phyloP scores from a whole-genome alignment of 2,888 invertebrate genomes.

The Cosmorhoe ocellata region DNA sequence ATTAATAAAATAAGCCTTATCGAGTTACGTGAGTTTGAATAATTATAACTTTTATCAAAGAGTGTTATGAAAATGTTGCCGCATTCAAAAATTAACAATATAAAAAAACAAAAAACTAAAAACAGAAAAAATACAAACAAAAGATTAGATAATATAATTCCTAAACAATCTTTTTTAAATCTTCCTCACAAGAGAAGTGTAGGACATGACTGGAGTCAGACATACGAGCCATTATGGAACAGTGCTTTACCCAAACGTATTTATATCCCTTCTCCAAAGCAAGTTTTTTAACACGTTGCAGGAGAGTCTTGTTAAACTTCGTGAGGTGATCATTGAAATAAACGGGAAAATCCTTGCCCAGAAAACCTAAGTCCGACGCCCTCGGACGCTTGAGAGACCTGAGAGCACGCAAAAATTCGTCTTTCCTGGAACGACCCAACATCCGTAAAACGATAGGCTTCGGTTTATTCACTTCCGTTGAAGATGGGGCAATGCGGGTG shows the following conservation, averaged over 20 bases:
- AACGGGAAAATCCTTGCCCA: background rate
- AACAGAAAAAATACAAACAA: no score
- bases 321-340: constrained; percentile 1
- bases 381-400: background rate
- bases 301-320: background rate
- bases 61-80: no score
- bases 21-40: no score
- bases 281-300: background rate
- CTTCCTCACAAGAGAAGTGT: background rate
- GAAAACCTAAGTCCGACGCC: background rate
- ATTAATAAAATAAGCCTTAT: no score
- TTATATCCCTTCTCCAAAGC: background rate
- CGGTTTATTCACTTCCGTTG: background rate
- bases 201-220: background rate
- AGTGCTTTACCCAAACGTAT: background rate
- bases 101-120: no score
- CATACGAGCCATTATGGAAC: background rate
- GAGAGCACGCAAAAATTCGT: background rate
- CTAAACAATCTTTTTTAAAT: constrained; percentile 1
- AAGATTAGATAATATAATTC: background rate
- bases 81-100: no score
- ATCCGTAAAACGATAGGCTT: background rate
- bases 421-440: background rate
- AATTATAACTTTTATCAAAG: no score
- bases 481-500: background rate